Evolutionary conservation across 1,140 invertebrate species (phyloP).

Genomic region (Stenopsyche tienmushanensis): DNA sequence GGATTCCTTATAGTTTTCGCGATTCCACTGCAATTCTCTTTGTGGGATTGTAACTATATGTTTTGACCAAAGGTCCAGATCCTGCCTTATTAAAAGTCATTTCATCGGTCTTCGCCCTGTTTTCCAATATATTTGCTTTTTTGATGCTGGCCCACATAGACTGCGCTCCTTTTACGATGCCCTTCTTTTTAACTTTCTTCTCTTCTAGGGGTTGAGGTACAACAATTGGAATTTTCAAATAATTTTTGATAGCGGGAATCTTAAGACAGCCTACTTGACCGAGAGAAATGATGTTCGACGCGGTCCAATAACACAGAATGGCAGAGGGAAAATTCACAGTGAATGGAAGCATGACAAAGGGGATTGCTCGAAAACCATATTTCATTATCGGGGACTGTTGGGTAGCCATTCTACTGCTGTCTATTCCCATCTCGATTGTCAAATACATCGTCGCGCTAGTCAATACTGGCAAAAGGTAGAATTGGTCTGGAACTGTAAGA

Average conservation of each 20-base stretch:
- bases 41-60: constrained; percentile 85
- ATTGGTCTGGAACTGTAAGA: constrained; percentile 88
- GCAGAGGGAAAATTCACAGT: constrained; percentile 87
- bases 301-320: constrained; percentile 88
- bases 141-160: constrained; percentile 85
- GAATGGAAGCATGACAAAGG: constrained; percentile 82
- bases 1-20: too few species aligned
- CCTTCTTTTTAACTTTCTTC: constrained; percentile 64
- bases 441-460: constrained; percentile 77
- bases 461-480: constrained; percentile 82
- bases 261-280: constrained; percentile 77
- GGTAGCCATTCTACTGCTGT: constrained; percentile 64
- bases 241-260: constrained; percentile 70
- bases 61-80: constrained; percentile 80
- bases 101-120: constrained; percentile 73
- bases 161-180: constrained; percentile 76
- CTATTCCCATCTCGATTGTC: constrained; percentile 85
- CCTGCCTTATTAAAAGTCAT: constrained; percentile 81
- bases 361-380: constrained; percentile 73
- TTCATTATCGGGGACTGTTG: constrained; percentile 69
- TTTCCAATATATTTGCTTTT: constrained; percentile 72
- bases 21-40: too few species aligned
- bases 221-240: constrained; percentile 76
- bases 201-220: constrained; percentile 59
- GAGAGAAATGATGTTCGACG: constrained; percentile 87